Evolutionary conservation across 1,140 invertebrate species (phyloP).

Genomic region (Zaprionus vittiger): DNA sequence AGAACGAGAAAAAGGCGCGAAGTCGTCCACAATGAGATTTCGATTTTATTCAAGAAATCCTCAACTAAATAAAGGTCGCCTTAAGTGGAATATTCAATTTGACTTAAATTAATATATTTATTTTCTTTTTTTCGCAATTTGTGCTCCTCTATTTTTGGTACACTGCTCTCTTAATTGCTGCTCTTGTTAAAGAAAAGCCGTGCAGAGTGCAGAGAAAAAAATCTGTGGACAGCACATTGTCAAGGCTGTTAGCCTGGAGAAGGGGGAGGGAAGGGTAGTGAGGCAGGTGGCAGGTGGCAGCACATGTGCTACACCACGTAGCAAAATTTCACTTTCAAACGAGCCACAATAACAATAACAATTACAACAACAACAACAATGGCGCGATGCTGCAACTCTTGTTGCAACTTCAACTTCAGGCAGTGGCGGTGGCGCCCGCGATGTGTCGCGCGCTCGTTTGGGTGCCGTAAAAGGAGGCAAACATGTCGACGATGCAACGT

Average conservation of each 20-base stretch:
- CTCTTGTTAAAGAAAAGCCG: background rate
- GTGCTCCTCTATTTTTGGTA: background rate
- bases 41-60: background rate
- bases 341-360: slow-evolving; percentile 41
- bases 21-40: background rate
- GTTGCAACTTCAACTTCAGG: slow-evolving; percentile 40
- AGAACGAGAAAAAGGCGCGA: background rate
- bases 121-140: background rate
- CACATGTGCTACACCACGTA: slow-evolving; percentile 54
- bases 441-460: slow-evolving; percentile 21
- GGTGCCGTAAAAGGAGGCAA: slow-evolving; percentile 64
- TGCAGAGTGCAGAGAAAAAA: background rate
- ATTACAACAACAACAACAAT: too few species aligned
- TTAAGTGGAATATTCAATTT: background rate
- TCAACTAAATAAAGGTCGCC: too few species aligned
- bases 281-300: slow-evolving; percentile 15
- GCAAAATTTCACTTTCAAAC: slow-evolving; percentile 77
- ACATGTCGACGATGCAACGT: slow-evolving; percentile 57
- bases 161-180: background rate
- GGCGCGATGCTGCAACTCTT: slow-evolving; percentile 12
- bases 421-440: slow-evolving; percentile 33
- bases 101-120: background rate
- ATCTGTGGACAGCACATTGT: slow-evolving; percentile 1
- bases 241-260: slow-evolving; percentile 8
- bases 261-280: background rate